These are phyloP conservation scores for Daphoenositta chrysoptera DNA, from an alignment of 2,113 vertebrate species.

Conservation along the genomic window DNA sequence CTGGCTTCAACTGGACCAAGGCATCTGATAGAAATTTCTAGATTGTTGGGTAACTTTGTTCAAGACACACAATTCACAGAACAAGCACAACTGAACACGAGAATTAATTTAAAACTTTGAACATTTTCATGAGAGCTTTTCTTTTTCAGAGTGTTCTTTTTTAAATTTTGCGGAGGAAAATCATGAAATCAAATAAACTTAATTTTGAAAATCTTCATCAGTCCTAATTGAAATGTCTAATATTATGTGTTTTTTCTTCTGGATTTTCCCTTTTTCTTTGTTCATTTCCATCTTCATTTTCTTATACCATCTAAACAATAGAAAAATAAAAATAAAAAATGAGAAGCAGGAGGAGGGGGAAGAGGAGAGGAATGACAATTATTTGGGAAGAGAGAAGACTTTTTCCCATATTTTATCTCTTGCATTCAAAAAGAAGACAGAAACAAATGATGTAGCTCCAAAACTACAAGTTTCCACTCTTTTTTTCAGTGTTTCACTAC, in stretches of 20 bases:
- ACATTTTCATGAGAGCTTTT: background rate
- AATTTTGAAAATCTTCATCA: background rate
- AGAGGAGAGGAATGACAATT: background rate
- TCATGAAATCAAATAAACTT: background rate
- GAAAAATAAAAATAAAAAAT: background rate
- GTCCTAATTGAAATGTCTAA: background rate
- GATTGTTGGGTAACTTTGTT: background rate
- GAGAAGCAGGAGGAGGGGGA: rapidly evolving
- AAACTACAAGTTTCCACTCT: background rate
- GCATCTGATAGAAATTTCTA: background rate
- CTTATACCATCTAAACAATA: background rate
- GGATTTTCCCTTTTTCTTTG: background rate
- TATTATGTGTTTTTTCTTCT: background rate
- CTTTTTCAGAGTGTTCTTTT: background rate
- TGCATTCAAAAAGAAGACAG: background rate
- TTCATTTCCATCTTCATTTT: background rate
- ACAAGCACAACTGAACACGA: background rate
- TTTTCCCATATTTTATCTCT: background rate
- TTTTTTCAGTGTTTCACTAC: background rate
- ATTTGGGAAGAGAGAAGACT: background rate
- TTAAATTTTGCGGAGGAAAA: background rate
- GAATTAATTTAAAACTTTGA: background rate
- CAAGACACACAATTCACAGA: background rate
- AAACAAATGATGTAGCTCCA: background rate
- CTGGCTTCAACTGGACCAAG: background rate